Base-by-base conservation (phyloP, 2,888 invertebrate species). In the Xylota sylvarum region DNA sequence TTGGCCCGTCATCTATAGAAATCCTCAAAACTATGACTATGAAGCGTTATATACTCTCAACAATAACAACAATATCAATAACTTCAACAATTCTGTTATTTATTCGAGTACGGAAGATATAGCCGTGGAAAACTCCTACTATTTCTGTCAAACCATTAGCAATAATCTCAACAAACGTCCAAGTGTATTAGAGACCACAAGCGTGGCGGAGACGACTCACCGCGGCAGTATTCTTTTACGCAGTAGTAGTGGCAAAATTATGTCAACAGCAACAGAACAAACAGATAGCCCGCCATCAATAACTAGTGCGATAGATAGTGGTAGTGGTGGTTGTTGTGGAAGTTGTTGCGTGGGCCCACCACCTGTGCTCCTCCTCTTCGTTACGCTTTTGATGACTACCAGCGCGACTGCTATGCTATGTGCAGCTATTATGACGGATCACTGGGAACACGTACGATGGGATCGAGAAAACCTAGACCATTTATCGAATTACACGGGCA, bases 391-490 rank as follows among this genome's bases (percentile, higher is more conserved):
- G 90, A 94, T 95, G 93, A 96, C 95, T 89, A 95, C 95, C 73
- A 95, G 96, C 90, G 96, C 96, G 35, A 96, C 97, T 64, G 96
- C 96, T 37, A 95, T 97, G 95, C 93, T 97, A 48, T 97, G 96
- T 91, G 95, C 95, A 3, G 96, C 97, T 88, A 96, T 97, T 91
- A 97, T 97, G 96, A 97, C 97, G 81, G 96, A 97, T 91, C 96
- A 97, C 91, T 97, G 97, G 97, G 97, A 97, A 93, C 96, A 96
- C 91, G 96, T 97, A 88, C 94, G 94, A 80, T 97, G 97, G 96
- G 96, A 97, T 92, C 94, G 95, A 14, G 94, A 93, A 62, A 91
- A 90, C 64, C 80, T 92, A 46, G 91, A 92, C 77, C 90, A 91
- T n/a, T 90, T 92, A 55, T 89, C 92, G 5, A 93, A 92, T 89